These are phyloP conservation scores for Paratrypauchen microcephalus DNA, from an alignment of 2,797 vertebrate species.

Conservation along the genomic window DNA sequence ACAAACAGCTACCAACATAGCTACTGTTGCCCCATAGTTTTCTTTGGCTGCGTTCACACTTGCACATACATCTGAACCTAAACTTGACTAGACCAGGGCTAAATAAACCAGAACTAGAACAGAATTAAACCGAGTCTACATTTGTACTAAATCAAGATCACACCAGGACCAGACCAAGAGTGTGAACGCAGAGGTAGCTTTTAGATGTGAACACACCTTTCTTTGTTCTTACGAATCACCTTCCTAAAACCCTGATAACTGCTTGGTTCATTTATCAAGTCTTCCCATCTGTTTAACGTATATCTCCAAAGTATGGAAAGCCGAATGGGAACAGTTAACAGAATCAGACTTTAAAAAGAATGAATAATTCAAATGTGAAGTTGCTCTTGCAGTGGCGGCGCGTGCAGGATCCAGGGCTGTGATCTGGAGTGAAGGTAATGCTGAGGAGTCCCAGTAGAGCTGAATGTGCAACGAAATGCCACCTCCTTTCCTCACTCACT, in stretches of 20 bases:
- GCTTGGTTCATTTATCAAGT: conserved; percentile 60
- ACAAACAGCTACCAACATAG: no score
- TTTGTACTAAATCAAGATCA: neutral
- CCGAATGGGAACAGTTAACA: conserved; percentile 84
- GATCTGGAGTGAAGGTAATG: conserved; percentile 88
- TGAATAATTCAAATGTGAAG: conserved; percentile 97
- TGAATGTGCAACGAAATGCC: conserved; percentile 95
- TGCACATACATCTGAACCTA: neutral
- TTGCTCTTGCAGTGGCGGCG: conserved; percentile 63
- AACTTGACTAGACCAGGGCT: neutral
- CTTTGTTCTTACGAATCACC: neutral
- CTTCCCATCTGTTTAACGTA: conserved; percentile 47
- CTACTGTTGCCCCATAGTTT: no score
- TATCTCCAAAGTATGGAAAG: conserved; percentile 43
- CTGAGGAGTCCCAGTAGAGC: conserved; percentile 90
- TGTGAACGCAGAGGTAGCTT: conserved; percentile 19
- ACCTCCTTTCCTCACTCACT: conserved; percentile 68
- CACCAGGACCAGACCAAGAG: neutral
- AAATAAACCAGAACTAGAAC: neutral
- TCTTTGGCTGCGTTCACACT: no score
- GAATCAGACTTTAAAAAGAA: conserved; percentile 68
- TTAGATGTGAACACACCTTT: neutral
- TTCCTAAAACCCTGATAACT: neutral
- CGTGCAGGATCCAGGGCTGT: conserved; percentile 71
- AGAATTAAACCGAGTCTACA: neutral